Percentiles rank a stretch among this genome's conserved stretches.
These are phyloP conservation scores for Rhombomys opimus DNA, from an alignment of 2,113 vertebrate species.

Conservation along the genomic window DNA sequence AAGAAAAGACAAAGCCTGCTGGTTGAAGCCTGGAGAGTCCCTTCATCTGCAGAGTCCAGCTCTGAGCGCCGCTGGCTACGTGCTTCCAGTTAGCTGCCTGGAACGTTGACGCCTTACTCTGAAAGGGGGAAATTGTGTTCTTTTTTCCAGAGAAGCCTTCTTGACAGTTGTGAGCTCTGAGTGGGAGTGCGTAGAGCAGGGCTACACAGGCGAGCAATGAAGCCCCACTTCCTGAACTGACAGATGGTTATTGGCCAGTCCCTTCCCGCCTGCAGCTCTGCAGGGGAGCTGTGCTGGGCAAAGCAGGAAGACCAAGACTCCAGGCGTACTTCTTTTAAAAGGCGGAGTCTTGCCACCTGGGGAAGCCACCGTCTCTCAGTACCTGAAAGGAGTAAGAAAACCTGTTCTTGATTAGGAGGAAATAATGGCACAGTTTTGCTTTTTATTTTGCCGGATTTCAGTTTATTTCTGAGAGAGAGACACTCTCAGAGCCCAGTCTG, in stretches of 20 bases:
- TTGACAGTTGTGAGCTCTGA: slow-evolving; percentile 74
- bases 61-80: not conserved
- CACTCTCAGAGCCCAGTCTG: not conserved
- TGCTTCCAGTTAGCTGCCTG: not conserved
- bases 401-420: slow-evolving; percentile 70
- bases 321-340: not conserved
- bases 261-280: slow-evolving; percentile 55
- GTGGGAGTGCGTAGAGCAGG: not conserved
- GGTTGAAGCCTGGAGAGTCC: not conserved
- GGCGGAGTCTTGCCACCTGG: not conserved
- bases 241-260: slow-evolving; percentile 74
- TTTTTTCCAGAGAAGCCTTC: slow-evolving; percentile 62
- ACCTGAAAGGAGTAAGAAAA: slow-evolving; percentile 76
- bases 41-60: not conserved
- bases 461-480: not conserved
- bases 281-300: slow-evolving; percentile 56
- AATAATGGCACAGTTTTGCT: slow-evolving; percentile 44
- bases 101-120: slow-evolving; percentile 16
- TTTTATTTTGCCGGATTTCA: not conserved
- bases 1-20: not conserved
- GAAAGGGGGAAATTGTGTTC: slow-evolving; percentile 71
- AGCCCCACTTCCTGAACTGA: slow-evolving; percentile 67
- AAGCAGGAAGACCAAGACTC: slow-evolving; percentile 43
- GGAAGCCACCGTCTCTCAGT: slow-evolving; percentile 71
- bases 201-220: slow-evolving; percentile 27